These are phyloP conservation scores for Eupithecia pulchellata DNA, from an alignment of 2,888 invertebrate genomes.

Conservation along the genomic window DNA sequence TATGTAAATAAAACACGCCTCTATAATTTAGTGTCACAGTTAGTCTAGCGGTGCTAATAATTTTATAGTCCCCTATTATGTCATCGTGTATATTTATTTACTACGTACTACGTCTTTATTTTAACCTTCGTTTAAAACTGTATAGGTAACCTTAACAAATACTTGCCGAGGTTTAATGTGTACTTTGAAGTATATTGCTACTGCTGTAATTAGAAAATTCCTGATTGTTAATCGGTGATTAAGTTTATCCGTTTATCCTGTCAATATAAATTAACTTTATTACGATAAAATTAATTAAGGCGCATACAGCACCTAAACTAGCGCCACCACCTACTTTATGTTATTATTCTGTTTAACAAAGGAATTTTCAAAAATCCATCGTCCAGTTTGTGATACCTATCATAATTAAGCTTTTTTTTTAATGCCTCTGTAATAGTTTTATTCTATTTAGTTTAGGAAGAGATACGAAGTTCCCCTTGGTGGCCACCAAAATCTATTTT, in stretches of 20 bases:
- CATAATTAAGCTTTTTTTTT: no score
- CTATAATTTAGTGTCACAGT: slow-evolving; percentile 13
- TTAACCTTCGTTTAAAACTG: slow-evolving; percentile 12
- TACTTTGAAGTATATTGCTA: neutral
- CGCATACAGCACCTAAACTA: no score
- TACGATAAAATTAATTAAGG: neutral
- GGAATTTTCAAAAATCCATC: no score
- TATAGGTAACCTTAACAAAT: neutral
- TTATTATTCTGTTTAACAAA: no score
- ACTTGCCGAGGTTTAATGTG: neutral
- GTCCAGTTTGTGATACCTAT: no score
- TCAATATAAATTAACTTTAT: neutral
- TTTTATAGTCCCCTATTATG: slow-evolving; percentile 24
- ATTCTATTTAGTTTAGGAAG: no score
- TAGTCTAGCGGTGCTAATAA: slow-evolving; percentile 26
- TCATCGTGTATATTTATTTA: slow-evolving; percentile 18
- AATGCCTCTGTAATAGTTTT: no score
- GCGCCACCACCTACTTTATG: no score
- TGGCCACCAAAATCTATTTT: no score
- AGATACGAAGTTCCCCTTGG: no score
- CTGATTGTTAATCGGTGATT: neutral
- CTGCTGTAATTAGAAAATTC: neutral
- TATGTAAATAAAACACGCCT: slow-evolving; percentile 10
- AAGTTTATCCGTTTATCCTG: neutral
- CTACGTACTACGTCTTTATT: neutral